These are phyloP conservation scores for Crotalus viridis DNA, from an alignment of 2,113 vertebrate genomes.

Conservation along the genomic window DNA sequence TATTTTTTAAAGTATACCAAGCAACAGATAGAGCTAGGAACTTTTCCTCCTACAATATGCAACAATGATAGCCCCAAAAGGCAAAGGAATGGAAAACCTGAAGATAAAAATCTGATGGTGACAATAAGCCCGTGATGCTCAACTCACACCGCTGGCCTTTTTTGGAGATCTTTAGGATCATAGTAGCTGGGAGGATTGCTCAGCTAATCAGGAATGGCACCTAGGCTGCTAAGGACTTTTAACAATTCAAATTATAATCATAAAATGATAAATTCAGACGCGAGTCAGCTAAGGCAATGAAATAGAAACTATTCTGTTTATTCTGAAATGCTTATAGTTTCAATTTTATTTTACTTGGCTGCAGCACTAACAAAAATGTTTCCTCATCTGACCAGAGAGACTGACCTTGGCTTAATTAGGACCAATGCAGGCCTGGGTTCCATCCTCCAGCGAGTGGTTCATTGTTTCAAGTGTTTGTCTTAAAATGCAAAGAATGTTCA, in stretches of 20 bases:
- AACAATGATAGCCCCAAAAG: background rate
- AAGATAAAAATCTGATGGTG: background rate
- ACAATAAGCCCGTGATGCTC: background rate
- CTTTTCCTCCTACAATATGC: background rate
- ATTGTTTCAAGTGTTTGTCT: slow-evolving; percentile 47
- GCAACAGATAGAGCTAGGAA: background rate
- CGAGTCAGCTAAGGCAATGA: background rate
- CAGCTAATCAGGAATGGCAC: background rate
- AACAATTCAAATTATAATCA: background rate
- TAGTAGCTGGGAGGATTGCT: background rate
- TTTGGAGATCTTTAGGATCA: background rate
- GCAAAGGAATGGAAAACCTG: background rate
- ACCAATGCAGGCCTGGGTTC: slow-evolving; percentile 44
- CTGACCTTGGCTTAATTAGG: slow-evolving; percentile 50
- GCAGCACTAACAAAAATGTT: slow-evolving; percentile 39
- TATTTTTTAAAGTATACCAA: background rate
- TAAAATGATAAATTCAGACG: background rate
- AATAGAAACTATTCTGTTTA: slow-evolving; percentile 18
- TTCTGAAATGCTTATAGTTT: background rate
- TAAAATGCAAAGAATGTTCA: slow-evolving; percentile 17
- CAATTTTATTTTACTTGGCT: slow-evolving; percentile 57
- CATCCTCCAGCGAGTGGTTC: slow-evolving; percentile 35
- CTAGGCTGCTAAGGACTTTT: background rate
- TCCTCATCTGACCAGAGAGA: slow-evolving; percentile 36
- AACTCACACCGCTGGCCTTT: background rate